Evolutionary conservation across 2,113 vertebrate genomes (phyloP).

Genomic region (Cercopithecus mona): DNA sequence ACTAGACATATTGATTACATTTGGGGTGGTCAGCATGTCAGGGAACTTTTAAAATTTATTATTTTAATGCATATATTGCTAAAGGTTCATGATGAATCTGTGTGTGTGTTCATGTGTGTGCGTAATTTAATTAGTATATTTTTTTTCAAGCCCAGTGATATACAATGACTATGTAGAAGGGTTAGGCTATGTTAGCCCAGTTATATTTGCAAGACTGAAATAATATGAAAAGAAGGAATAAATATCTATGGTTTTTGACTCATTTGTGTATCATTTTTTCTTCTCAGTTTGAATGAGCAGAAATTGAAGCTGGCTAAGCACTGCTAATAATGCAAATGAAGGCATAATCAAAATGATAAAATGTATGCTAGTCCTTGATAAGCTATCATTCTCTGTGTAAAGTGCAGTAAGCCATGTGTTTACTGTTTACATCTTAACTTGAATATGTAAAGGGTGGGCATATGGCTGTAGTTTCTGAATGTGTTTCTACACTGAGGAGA

Average conservation of each 20-base stretch:
- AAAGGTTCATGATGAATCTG: not conserved
- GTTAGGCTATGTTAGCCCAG: not conserved
- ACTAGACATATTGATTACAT: not conserved
- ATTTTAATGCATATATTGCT: not conserved
- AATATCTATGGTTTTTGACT: not conserved
- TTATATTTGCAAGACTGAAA: not conserved
- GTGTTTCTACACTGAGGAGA: not conserved
- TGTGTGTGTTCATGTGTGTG: not conserved
- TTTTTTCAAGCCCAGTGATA: not conserved
- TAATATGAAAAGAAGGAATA: not conserved
- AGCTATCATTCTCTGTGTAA: not conserved
- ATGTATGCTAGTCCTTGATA: not conserved
- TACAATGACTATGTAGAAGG: not conserved
- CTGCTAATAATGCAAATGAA: not conserved
- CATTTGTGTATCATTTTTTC: not conserved
- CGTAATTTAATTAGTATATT: not conserved
- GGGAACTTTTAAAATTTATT: not conserved
- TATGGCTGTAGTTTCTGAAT: not conserved
- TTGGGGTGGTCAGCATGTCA: not conserved
- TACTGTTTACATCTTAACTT: not conserved
- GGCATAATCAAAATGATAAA: not conserved
- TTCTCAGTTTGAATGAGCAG: not conserved
- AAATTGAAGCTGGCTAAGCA: not conserved
- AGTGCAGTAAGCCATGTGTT: not conserved
- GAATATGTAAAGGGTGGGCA: not conserved